phyloP scores from a whole-genome alignment of 2,888 invertebrate genomes.

The Dorcus hopei region DNA sequence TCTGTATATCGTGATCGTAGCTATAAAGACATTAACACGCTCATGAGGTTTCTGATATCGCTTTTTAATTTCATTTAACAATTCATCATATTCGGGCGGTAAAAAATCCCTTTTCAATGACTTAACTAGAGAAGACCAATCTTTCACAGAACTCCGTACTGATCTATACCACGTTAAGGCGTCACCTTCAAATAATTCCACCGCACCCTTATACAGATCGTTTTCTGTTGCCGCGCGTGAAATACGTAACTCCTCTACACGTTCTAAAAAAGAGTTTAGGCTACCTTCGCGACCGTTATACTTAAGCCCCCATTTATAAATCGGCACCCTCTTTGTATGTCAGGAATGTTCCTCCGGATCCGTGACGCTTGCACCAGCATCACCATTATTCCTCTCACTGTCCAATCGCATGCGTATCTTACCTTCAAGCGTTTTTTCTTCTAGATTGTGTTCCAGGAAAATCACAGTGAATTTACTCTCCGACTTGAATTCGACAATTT shows the following conservation, averaged over 20 bases:
- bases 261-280: conserved; percentile 20
- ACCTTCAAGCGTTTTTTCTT: not conserved
- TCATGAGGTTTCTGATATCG: conserved; percentile 23
- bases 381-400: too few relatives aligned
- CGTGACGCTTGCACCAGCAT: too few relatives aligned
- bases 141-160: conserved; percentile 1
- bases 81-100: conserved; percentile 22
- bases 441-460: not conserved
- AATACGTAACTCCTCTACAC: conserved; percentile 24
- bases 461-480: not conserved
- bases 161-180: conserved; percentile 28
- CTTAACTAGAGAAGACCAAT: conserved; percentile 17
- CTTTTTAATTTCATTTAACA: conserved; percentile 19
- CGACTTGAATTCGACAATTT: not conserved
- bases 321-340: not conserved
- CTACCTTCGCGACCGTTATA: conserved; percentile 15
- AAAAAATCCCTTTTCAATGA: conserved; percentile 16
- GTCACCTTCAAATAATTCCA: conserved; percentile 25
- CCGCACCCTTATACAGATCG: conserved; percentile 21
- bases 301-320: conserved; percentile 20
- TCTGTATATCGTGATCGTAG: too few relatives aligned
- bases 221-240: conserved; percentile 17
- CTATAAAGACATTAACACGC: conserved; percentile 17
- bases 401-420: too few relatives aligned
- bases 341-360: too few relatives aligned